Conservation (phyloP, 30 jellyfish, hydroid and myxozoan species). For the Chironex yamaguchii region DNA sequence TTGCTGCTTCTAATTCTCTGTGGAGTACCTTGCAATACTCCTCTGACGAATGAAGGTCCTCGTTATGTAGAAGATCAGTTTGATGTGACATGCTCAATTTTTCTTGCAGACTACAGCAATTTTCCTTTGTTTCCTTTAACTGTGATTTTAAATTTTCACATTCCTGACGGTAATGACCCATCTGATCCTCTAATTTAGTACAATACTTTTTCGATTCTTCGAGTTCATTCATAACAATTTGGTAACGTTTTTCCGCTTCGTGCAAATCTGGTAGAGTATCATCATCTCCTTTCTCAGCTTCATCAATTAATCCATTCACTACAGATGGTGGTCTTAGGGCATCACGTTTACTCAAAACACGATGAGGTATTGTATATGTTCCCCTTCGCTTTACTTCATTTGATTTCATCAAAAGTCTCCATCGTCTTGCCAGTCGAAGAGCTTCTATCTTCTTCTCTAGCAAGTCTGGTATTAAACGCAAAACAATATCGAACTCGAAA, state of each 20-base stretch:
- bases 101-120: constrained; percentile 7
- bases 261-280: constrained; percentile 15
- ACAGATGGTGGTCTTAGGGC: not conserved
- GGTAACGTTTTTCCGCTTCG: constrained; percentile 60
- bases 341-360: not conserved
- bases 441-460: constrained; percentile 82
- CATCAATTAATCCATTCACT: constrained; percentile 13
- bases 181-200: not conserved
- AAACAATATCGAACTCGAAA: constrained; percentile 68
- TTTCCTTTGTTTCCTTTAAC: not conserved
- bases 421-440: constrained; percentile 80
- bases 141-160: constrained; percentile 14
- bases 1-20: constrained; percentile 83
- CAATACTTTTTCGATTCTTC: constrained; percentile 59
- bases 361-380: constrained; percentile 73
- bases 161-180: not conserved
- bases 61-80: not conserved
- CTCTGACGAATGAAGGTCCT: constrained; percentile 15
- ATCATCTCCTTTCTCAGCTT: constrained; percentile 32
- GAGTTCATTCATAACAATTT: constrained; percentile 61
- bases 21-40: constrained; percentile 71
- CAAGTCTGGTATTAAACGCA: constrained; percentile 92
- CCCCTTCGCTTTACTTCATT: constrained; percentile 79
- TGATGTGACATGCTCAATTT: not conserved
- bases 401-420: constrained; percentile 78